These are phyloP conservation scores for Microtus richardsoni DNA, from an alignment of 2,113 vertebrate species.

Conservation along the genomic window DNA sequence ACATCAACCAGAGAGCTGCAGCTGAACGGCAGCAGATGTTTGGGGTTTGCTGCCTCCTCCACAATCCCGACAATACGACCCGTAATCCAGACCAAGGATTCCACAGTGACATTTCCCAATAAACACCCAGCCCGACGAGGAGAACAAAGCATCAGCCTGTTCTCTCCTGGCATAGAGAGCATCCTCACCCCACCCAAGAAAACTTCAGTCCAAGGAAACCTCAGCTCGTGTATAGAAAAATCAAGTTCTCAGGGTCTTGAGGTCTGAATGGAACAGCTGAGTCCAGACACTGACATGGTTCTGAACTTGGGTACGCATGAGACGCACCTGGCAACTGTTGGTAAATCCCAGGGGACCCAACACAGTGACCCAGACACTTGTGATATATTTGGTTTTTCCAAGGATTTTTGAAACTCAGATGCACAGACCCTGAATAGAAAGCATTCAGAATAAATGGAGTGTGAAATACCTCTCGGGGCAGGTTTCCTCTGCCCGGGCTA, in stretches of 20 bases:
- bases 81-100: neutral
- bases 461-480: neutral
- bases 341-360: neutral
- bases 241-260: neutral
- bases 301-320: neutral
- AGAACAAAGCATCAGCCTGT: neutral
- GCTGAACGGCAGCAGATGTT: neutral
- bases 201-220: neutral
- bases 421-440: neutral
- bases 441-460: constrained; percentile 3
- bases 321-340: neutral
- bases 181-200: neutral
- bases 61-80: neutral
- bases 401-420: constrained; percentile 4
- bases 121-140: neutral
- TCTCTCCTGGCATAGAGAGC: constrained; percentile 17
- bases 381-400: neutral
- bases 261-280: neutral
- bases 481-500: neutral
- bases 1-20: neutral
- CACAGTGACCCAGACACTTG: neutral
- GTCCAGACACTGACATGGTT: neutral
- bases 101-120: neutral
- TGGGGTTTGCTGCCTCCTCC: neutral
- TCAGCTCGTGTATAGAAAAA: neutral